These are phyloP conservation scores for Leptopilina drosophilae DNA, from an alignment of 2,888 invertebrate genomes.

Conservation along the genomic window DNA sequence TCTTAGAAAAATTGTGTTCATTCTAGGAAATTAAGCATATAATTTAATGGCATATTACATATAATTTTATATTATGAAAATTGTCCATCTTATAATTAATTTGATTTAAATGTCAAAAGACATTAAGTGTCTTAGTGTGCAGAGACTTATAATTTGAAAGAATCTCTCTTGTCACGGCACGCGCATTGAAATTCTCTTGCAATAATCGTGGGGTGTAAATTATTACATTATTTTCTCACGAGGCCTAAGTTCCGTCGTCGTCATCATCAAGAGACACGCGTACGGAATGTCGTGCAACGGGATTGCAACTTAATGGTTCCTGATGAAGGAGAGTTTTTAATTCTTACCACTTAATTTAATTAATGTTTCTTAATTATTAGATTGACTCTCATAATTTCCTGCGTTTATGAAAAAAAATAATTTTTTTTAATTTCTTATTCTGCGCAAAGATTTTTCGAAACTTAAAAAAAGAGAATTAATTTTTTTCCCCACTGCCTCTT, in stretches of 20 bases:
- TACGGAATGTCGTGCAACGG: constrained; percentile 47
- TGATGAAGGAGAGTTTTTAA: constrained; percentile 3
- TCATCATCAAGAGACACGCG: constrained; percentile 41
- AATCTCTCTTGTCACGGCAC: constrained; percentile 21
- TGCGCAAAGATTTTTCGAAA: background rate
- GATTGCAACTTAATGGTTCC: constrained; percentile 43
- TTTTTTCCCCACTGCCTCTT: background rate
- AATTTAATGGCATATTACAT: no score
- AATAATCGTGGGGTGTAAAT: constrained; percentile 37
- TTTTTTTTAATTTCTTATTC: background rate
- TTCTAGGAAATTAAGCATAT: background rate
- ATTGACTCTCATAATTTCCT: background rate
- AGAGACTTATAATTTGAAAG: constrained; percentile 8
- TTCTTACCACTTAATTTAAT: constrained; percentile 38
- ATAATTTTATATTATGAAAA: no score
- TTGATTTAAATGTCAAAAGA: constrained; percentile 6
- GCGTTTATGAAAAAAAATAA: background rate
- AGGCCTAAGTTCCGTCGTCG: constrained; percentile 44
- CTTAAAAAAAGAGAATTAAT: background rate
- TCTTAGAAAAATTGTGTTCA: background rate
- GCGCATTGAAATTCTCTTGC: constrained; percentile 9
- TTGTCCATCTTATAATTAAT: constrained; percentile 2
- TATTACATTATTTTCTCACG: constrained; percentile 62
- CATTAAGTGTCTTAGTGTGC: background rate
- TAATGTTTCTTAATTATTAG: constrained; percentile 28